phyloP scores from a whole-genome alignment of 2,113 vertebrate species.

The Larimichthys polyactis region DNA sequence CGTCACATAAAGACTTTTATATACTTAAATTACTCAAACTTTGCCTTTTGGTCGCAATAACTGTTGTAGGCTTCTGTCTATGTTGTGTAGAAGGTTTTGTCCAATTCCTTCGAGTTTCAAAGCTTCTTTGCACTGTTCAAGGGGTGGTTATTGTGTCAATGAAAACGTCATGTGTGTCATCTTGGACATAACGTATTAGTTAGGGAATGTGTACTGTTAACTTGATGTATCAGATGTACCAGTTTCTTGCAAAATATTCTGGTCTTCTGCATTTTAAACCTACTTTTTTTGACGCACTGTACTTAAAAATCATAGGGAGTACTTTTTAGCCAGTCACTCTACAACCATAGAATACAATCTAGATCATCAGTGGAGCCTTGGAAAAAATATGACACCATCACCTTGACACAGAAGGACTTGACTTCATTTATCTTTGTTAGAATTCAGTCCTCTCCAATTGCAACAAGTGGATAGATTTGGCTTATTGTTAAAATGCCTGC shows the following conservation, averaged over 20 bases:
- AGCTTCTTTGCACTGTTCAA: neutral
- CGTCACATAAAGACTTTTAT: neutral
- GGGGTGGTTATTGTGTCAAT: neutral
- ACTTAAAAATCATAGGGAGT: neutral
- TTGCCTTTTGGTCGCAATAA: neutral
- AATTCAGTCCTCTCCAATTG: neutral
- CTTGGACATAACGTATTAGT: neutral
- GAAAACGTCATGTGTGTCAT: neutral
- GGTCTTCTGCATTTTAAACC: neutral
- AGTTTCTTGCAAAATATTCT: neutral
- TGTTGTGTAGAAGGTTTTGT: neutral
- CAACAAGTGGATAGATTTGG: constrained; percentile 1
- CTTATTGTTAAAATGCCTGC: constrained; percentile 4
- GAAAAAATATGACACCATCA: neutral
- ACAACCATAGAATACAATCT: neutral
- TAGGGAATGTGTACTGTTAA: neutral
- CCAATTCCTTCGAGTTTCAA: neutral
- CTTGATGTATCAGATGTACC: neutral
- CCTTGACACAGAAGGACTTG: neutral
- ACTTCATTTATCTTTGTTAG: neutral
- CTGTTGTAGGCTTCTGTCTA: neutral
- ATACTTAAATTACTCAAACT: neutral
- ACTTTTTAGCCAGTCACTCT: neutral
- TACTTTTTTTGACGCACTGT: neutral
- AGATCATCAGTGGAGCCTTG: neutral